Evolutionary conservation across 2,888 invertebrate species (phyloP), one percentile per base, ranked within the genome.

Genomic region (Dolichomitus sp.): DNA sequence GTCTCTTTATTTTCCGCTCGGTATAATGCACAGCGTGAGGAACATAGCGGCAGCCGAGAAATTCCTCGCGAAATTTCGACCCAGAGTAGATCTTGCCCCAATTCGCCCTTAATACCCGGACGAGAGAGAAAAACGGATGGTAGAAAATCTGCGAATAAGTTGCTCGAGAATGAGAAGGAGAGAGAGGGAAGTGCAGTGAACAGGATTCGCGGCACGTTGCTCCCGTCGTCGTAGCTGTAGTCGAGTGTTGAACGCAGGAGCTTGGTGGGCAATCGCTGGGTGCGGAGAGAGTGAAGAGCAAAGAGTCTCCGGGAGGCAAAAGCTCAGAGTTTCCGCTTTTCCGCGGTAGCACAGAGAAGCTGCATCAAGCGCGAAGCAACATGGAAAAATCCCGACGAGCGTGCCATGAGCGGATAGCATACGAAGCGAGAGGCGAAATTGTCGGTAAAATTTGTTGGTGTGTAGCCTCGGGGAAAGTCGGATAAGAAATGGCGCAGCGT

Each of bases 181-280:
- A 42, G 65, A 65, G 23, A 68, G 37, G 48, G 50, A 69, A 30
- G 42, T 69, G 78, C 54, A 42, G 68, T 37, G 50, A 19, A 23
- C 23, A 42, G 52, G 50, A 66, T 72, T 79, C 57, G 70, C 70
- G 78, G 72, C 78, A 65, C 70, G 70, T 78, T 72, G 45, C 45
- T 45, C 45, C 30, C 54, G 65, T 78, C 65, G 48, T 59, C n/a
- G 17, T 54, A 2, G 59, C 7, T n/a, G 33, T n/a, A 59, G 33
- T 63, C 52, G 63, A 70, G 61, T 59, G 52, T 54, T 63, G 23
- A 63, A 27, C 42, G 65, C 23, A 4, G 65, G 6, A 27, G 27
- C 42, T 45, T 12, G 11, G 14, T 27, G 65, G 45, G 42, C 6
- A 27, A 42, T 63, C 42, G 27, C 14, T 30, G 37, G 30, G 37